Conservation (phyloP, 2,113 vertebrate species). For the Microcebus murinus region DNA sequence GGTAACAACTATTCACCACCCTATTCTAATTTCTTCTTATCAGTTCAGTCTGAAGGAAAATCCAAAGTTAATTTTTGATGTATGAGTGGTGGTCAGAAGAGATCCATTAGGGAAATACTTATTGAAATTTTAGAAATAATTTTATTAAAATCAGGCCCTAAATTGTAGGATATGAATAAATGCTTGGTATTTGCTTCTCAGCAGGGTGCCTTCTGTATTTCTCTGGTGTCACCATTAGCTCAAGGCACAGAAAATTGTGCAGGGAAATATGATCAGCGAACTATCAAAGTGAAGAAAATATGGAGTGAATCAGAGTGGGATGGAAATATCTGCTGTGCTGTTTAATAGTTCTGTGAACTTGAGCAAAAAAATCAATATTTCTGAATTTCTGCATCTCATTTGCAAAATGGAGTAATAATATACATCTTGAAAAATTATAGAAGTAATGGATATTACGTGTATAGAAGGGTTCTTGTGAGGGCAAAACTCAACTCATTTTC, state of each 20-base stretch:
- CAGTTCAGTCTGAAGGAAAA: background rate
- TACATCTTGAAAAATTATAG: background rate
- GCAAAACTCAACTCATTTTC: background rate
- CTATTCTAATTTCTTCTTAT: conserved; percentile 11
- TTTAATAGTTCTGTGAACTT: background rate
- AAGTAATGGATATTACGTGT: background rate
- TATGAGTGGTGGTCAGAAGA: conserved; percentile 15
- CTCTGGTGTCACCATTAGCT: background rate
- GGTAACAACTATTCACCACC: conserved; percentile 1
- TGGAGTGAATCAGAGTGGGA: background rate
- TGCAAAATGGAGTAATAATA: background rate
- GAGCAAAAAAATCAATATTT: conserved; percentile 39
- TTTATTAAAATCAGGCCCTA: background rate
- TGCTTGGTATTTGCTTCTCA: background rate
- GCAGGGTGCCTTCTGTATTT: background rate
- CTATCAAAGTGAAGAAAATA: background rate
- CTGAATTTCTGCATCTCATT: conserved; percentile 14
- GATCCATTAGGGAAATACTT: background rate
- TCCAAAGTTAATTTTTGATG: conserved; percentile 26
- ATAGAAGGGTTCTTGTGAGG: background rate
- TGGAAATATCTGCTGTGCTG: background rate
- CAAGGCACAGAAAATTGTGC: background rate
- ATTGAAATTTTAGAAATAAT: conserved; percentile 25
- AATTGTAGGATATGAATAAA: background rate
- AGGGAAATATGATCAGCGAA: background rate